A percentile compares a stretch with the other conserved stretches of the same genome.
phyloP scores from a whole-genome alignment of 2,888 invertebrate species.

The Melanotus villosus region DNA sequence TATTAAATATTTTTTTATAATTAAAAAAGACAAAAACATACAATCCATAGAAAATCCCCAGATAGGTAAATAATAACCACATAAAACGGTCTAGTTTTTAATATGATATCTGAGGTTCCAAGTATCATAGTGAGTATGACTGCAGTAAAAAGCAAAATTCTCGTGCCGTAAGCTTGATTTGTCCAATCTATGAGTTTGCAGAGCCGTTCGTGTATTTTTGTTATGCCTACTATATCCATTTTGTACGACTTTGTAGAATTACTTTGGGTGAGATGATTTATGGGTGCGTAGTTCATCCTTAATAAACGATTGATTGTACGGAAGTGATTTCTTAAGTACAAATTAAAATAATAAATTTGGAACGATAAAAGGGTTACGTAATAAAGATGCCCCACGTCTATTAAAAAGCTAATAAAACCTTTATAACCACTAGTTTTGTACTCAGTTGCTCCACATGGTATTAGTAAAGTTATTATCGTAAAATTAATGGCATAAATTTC shows the following conservation, averaged over 20 bases:
- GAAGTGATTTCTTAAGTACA: background rate
- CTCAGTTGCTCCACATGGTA: no score
- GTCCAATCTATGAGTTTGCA: background rate
- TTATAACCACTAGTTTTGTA: background rate
- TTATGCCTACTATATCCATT: background rate
- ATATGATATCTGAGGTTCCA: background rate
- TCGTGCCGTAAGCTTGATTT: background rate
- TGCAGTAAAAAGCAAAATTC: no score
- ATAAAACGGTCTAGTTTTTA: background rate
- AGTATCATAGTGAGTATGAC: background rate
- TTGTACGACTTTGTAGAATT: background rate
- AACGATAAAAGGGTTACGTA: background rate
- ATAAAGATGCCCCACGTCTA: background rate
- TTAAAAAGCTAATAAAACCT: background rate
- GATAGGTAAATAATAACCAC: background rate
- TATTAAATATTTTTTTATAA: background rate
- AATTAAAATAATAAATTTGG: conserved; percentile 5
- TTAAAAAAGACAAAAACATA: background rate
- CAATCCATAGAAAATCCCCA: background rate
- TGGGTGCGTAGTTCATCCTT: no score
- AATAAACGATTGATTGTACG: background rate
- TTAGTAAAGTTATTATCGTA: no score
- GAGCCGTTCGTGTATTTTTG: background rate
- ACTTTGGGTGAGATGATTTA: background rate
- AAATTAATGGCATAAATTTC: no score